A percentile compares a stretch with the other conserved stretches of the same genome.
Conservation (phyloP, 2,797 vertebrate species). For the Catamblyrhynchus diadema region DNA sequence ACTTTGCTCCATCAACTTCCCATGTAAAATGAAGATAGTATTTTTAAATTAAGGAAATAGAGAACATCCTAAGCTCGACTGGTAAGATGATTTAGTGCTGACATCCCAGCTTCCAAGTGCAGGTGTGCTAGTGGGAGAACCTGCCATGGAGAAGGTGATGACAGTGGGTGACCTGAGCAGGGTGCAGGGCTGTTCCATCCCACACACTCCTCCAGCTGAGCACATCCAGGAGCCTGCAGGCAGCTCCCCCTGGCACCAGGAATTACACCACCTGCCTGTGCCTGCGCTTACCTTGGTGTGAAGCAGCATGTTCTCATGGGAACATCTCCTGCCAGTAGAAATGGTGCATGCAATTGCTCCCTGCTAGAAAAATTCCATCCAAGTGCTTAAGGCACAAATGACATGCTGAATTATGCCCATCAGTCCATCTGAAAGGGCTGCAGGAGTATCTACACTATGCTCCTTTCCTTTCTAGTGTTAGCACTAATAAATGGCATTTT, state of each 20-base stretch:
- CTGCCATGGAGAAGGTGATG: rapidly evolving
- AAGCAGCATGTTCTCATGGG: not conserved
- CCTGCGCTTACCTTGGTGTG: not conserved
- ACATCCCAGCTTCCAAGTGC: not conserved
- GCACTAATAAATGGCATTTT: not conserved
- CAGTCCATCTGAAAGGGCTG: not conserved
- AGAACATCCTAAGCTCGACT: not conserved
- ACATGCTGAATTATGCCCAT: not conserved
- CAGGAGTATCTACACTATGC: not conserved
- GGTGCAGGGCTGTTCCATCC: rapidly evolving
- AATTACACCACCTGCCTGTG: not conserved
- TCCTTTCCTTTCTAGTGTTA: not conserved
- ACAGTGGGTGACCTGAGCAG: rapidly evolving
- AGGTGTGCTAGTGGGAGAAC: not conserved
- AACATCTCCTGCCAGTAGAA: not conserved
- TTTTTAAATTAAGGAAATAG: not conserved
- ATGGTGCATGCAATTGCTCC: not conserved
- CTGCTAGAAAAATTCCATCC: not conserved
- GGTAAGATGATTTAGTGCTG: not conserved
- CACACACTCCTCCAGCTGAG: rapidly evolving
- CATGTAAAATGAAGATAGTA: not conserved
- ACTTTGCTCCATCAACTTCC: not conserved
- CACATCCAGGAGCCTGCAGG: not conserved
- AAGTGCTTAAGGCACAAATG: rapidly evolving
- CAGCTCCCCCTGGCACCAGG: not conserved